A percentile compares a stretch with the other conserved stretches of the same genome.
Conservation (phyloP, 2,113 vertebrate species). For the Apus apus region DNA sequence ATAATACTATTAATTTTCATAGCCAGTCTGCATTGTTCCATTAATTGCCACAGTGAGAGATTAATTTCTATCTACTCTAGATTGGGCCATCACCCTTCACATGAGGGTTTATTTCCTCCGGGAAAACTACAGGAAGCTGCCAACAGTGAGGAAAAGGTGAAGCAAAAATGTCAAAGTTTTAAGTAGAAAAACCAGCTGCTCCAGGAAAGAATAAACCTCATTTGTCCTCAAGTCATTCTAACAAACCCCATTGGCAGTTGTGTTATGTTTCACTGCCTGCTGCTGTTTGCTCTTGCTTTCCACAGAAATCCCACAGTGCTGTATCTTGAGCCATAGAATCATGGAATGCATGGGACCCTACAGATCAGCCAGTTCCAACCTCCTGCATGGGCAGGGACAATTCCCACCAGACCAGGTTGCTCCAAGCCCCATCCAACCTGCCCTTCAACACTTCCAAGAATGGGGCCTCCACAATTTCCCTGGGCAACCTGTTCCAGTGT, state of each 20-base stretch:
- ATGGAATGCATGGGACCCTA: too few relatives aligned
- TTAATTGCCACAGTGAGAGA: not conserved
- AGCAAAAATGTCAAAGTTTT: not conserved
- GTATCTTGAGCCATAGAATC: too few relatives aligned
- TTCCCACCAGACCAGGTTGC: too few relatives aligned
- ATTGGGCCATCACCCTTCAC: not conserved
- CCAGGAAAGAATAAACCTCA: not conserved
- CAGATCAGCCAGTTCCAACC: too few relatives aligned
- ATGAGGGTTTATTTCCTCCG: not conserved
- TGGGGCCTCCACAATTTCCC: too few relatives aligned
- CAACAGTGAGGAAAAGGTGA: fast-evolving
- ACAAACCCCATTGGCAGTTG: not conserved
- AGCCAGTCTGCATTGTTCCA: not conserved
- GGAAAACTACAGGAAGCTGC: not conserved
- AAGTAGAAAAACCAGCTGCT: not conserved
- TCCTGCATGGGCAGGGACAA: too few relatives aligned
- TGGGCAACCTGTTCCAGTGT: too few relatives aligned
- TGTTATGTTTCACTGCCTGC: not conserved
- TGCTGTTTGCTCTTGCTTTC: not conserved
- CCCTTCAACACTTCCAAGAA: too few relatives aligned
- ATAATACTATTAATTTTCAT: conserved; percentile 31
- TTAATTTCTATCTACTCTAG: not conserved
- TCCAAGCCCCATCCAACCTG: too few relatives aligned
- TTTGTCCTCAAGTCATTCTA: not conserved
- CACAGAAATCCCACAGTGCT: not conserved